Base-by-base conservation (phyloP, 2,888 invertebrate genomes). In the Campoplex capitator region DNA sequence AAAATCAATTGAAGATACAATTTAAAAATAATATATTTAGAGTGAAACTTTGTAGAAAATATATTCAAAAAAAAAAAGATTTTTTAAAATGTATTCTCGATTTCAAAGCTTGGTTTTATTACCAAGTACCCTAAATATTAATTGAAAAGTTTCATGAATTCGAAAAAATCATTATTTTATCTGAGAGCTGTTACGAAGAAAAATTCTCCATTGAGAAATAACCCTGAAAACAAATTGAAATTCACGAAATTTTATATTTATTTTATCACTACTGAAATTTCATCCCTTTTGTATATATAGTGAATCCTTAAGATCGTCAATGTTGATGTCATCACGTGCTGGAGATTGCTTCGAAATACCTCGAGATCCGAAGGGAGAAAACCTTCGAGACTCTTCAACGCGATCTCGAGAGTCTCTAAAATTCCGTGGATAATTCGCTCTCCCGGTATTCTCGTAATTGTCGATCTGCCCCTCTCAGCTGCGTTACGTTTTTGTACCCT, bases 341-440 rank as follows among this genome's bases (percentile, higher is more conserved):
- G 65, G 78, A 76, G 82, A 84, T 87, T 78, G 82, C 79, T 87
- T 70, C 32, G 79, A 84, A 84, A 87, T 87, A 79, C 84, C 82
- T 71, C 38, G 56, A 32, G 67, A 58, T 51, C 48, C 45, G 32
- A 32, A 70, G 83, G 73, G 51, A 68, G 62, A 82, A 56, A 75
- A 75, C 82, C 62, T 70, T 78, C 73, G 84, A 70, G 86, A 74
- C 54, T 84, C 82, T 75, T 70, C 65, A 70, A 71, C 82, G 81
- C 67, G 78, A 35, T 51, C 78, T 70, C 54, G 56, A 75, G 75
- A 51, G 70, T 74, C 70, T 84, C 56, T 65, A 76, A 76, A 84
- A 87, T 87, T 87, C 87, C 82, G 9, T 28, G 82, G 75, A 87
- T 81, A 75, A 87, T 84, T 82, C 84, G 75, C 84, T 45, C 77